Evolutionary conservation across 2,888 invertebrate genomes (phyloP).

Genomic region (Tipula confusa): DNA sequence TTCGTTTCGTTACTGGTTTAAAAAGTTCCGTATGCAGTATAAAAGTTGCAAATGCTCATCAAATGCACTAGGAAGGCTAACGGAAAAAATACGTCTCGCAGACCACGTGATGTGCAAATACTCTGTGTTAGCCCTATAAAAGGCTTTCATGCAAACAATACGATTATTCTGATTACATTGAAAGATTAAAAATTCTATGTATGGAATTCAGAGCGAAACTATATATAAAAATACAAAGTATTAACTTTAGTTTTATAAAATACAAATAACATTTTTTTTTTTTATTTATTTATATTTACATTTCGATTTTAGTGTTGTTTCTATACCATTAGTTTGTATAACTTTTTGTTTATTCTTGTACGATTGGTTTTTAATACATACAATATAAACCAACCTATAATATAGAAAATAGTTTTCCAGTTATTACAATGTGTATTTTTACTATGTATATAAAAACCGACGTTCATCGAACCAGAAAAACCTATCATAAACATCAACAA

Average conservation of each 20-base stretch:
- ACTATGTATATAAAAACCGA: neutral
- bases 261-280: neutral
- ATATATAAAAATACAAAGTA: neutral
- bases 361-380: neutral
- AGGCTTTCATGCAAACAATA: too few species aligned
- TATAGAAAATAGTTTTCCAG: neutral
- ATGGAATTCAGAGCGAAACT: neutral
- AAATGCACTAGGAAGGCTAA: too few species aligned
- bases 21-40: too few species aligned
- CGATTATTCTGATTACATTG: neutral
- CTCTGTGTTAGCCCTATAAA: too few species aligned
- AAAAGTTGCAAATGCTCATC: too few species aligned
- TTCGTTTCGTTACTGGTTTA: too few species aligned
- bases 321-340: neutral
- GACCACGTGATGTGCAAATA: too few species aligned
- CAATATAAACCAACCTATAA: neutral
- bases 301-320: neutral
- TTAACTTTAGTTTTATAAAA: constrained; percentile 3
- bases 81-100: too few species aligned
- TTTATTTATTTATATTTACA: too few species aligned
- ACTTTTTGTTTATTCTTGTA: neutral
- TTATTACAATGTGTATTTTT: neutral
- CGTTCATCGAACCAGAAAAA: neutral
- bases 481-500: neutral
- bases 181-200: neutral